These are phyloP conservation scores for Ciconia stormi DNA, from an alignment of 2,113 vertebrate species.

Conservation along the genomic window DNA sequence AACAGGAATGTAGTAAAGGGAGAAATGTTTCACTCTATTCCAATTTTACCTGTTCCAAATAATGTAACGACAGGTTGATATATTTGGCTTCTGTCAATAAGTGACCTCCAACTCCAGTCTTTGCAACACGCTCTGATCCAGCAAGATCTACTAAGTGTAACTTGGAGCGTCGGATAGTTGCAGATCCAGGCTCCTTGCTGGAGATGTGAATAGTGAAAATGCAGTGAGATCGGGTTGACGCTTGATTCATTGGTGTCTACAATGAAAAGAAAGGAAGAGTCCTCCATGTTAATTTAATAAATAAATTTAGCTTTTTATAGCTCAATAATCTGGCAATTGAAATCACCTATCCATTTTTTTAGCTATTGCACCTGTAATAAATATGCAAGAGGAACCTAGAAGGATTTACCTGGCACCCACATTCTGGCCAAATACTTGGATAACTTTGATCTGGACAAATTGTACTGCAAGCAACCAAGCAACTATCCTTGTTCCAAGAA, in stretches of 20 bases:
- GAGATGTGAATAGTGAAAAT: constrained; percentile 95
- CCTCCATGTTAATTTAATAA: background rate
- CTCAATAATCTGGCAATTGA: background rate
- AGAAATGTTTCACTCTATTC: background rate
- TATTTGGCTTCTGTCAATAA: constrained; percentile 95
- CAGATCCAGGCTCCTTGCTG: constrained; percentile 89
- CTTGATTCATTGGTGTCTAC: constrained; percentile 96
- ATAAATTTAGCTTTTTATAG: background rate
- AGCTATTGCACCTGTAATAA: background rate
- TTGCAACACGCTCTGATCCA: constrained; percentile 92
- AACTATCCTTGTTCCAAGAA: background rate
- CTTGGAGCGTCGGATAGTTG: constrained; percentile 85
- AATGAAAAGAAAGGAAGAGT: background rate
- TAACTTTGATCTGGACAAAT: background rate
- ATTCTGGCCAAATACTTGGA: background rate
- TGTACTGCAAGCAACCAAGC: background rate
- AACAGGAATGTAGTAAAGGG: background rate
- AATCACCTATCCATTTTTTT: background rate
- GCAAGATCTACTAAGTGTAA: constrained; percentile 95
- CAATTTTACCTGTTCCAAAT: constrained; percentile 89
- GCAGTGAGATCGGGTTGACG: constrained; percentile 95
- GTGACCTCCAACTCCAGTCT: constrained; percentile 88
- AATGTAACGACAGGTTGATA: constrained; percentile 94
- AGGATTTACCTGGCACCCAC: background rate
- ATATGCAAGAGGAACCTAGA: background rate